A percentile compares a stretch with the other conserved stretches of the same genome.
Evolutionary conservation across 2,888 invertebrate genomes (phyloP).

Genomic region (Lithophane ornitopus): DNA sequence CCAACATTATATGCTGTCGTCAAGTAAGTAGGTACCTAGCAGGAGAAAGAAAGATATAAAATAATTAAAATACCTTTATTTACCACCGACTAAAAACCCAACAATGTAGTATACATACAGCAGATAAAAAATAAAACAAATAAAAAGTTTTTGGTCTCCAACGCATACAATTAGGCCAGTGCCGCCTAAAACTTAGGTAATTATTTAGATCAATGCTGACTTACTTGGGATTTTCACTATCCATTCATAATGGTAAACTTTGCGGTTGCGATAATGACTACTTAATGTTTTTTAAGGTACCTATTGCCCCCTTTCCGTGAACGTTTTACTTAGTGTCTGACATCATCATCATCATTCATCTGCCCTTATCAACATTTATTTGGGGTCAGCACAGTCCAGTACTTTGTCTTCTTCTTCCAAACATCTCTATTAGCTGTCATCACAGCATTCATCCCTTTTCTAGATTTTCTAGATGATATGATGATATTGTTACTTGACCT

Average conservation of each 20-base stretch:
- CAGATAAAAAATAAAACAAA: no score
- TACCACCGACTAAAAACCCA: no score
- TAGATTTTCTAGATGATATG: background rate
- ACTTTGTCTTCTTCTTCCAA: background rate
- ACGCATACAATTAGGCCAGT: background rate
- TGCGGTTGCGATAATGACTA: conserved; percentile 4
- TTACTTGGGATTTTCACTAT: conserved; percentile 1
- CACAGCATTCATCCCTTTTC: background rate
- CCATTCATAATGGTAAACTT: conserved; percentile 12
- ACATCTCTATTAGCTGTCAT: background rate
- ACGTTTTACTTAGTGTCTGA: background rate
- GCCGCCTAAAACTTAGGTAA: conserved; percentile 1
- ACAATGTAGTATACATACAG: no score
- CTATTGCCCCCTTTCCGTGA: background rate
- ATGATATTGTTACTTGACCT: background rate
- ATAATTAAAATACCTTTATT: no score
- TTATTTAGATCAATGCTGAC: background rate
- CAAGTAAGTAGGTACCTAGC: no score
- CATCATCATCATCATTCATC: background rate
- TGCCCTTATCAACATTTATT: background rate
- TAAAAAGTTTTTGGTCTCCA: background rate
- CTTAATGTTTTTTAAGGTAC: background rate
- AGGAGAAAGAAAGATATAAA: no score
- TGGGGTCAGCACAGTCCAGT: background rate
- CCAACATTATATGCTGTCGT: background rate